These are phyloP conservation scores for Sarotherodon lohbergeri DNA, from an alignment of 2,113 vertebrate genomes.

Conservation along the genomic window DNA sequence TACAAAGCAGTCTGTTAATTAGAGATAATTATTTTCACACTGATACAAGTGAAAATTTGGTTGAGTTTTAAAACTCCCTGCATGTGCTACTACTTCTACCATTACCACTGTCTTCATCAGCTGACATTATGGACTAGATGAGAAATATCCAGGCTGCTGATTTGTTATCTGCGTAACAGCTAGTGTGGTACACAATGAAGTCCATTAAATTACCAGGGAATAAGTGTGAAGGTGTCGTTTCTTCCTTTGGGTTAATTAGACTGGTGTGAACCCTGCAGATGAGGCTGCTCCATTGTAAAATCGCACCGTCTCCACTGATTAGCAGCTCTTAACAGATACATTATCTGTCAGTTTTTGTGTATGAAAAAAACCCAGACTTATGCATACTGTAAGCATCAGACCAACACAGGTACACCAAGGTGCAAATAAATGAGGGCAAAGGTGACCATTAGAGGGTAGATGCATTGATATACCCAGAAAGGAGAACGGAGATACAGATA, in stretches of 20 bases:
- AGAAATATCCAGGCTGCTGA: neutral
- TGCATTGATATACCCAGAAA: neutral
- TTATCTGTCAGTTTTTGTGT: neutral
- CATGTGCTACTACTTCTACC: neutral
- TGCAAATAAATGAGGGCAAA: conserved; percentile 13
- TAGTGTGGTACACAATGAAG: neutral
- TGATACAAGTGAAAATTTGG: neutral
- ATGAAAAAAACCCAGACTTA: neutral
- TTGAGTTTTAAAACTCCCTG: neutral
- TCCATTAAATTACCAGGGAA: neutral
- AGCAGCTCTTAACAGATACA: neutral
- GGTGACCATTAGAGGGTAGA: neutral
- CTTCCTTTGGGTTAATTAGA: conserved; percentile 34
- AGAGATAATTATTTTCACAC: neutral
- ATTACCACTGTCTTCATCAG: neutral
- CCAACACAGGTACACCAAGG: neutral
- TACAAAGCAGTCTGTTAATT: neutral
- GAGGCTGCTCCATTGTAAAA: conserved; percentile 4
- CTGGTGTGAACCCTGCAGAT: neutral
- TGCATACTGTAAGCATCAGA: neutral
- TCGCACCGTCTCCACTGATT: conserved; percentile 19
- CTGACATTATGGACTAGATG: neutral
- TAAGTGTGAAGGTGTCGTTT: neutral
- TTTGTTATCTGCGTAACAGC: neutral
- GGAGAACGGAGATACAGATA: neutral